These are phyloP conservation scores for Pleuronectes platessa DNA, from an alignment of 2,113 vertebrate genomes.

Conservation along the genomic window DNA sequence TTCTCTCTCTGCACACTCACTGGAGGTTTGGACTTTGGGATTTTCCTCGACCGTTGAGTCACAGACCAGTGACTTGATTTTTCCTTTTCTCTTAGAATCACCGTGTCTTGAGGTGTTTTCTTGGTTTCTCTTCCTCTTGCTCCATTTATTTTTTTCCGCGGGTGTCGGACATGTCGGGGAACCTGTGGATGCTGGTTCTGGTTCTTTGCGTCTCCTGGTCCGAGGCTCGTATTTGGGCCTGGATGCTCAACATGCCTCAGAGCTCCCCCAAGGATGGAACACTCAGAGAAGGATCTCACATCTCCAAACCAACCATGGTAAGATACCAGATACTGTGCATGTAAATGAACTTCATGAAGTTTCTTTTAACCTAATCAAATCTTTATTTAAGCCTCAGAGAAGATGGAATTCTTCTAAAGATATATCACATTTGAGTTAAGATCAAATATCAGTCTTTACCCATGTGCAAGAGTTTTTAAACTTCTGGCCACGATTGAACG, in stretches of 20 bases:
- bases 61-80: background rate
- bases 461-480: too few relatives aligned
- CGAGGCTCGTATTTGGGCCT: slow-evolving; percentile 87
- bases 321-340: slow-evolving; percentile 35
- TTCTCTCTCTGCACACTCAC: background rate
- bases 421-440: too few relatives aligned
- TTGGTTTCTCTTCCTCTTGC: background rate
- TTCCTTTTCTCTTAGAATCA: background rate
- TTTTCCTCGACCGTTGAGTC: background rate
- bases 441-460: too few relatives aligned
- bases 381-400: background rate
- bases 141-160: background rate
- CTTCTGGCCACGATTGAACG: background rate
- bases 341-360: background rate
- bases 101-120: background rate
- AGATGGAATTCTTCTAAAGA: background rate
- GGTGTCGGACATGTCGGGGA: slow-evolving; percentile 57
- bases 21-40: slow-evolving; percentile 11
- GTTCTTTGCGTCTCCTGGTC: slow-evolving; percentile 65
- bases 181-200: slow-evolving; percentile 60
- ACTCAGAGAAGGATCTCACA: slow-evolving; percentile 29
- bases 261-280: slow-evolving; percentile 77
- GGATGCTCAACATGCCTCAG: slow-evolving; percentile 89
- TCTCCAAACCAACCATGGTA: slow-evolving; percentile 76
- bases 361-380: background rate